Conservation (phyloP, 2,797 vertebrate genomes). For the Pachyuromys duprasi region DNA sequence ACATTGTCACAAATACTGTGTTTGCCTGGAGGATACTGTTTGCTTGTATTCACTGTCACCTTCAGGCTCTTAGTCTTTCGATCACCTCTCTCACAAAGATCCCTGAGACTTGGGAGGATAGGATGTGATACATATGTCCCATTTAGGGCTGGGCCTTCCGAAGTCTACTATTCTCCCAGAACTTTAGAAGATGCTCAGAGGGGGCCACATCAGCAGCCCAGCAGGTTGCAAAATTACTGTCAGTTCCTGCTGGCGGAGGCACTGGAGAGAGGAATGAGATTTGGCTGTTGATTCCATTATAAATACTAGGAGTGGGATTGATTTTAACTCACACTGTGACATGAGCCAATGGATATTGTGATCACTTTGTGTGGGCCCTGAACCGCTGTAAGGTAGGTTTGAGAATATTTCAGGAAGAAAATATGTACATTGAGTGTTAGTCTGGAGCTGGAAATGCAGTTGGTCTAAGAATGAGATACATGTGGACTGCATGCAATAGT, state of each 20-base stretch:
- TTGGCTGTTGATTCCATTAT: not conserved
- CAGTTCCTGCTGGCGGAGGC: slow-evolving; percentile 26
- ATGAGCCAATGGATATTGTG: slow-evolving; percentile 25
- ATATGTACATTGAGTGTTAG: not conserved
- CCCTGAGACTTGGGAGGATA: not conserved
- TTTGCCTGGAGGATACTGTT: not conserved
- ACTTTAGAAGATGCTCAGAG: slow-evolving; percentile 35
- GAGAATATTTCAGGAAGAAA: slow-evolving; percentile 35
- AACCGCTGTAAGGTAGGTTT: not conserved
- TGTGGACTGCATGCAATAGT: slow-evolving; percentile 5
- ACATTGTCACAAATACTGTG: not conserved
- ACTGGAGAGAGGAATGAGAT: slow-evolving; percentile 8
- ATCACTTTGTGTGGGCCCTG: not conserved
- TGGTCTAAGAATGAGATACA: not conserved
- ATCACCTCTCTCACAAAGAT: not conserved
- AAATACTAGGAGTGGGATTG: slow-evolving; percentile 48
- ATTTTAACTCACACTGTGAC: slow-evolving; percentile 37
- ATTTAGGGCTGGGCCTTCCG: not conserved
- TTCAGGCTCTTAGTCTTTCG: not conserved
- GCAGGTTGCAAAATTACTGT: not conserved
- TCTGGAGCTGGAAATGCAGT: not conserved
- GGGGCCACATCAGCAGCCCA: slow-evolving; percentile 3
- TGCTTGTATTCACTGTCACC: not conserved
- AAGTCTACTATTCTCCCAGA: not conserved
- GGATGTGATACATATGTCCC: not conserved